Base-by-base conservation (phyloP, 2,797 vertebrate species). In the Buceros bicornis region DNA sequence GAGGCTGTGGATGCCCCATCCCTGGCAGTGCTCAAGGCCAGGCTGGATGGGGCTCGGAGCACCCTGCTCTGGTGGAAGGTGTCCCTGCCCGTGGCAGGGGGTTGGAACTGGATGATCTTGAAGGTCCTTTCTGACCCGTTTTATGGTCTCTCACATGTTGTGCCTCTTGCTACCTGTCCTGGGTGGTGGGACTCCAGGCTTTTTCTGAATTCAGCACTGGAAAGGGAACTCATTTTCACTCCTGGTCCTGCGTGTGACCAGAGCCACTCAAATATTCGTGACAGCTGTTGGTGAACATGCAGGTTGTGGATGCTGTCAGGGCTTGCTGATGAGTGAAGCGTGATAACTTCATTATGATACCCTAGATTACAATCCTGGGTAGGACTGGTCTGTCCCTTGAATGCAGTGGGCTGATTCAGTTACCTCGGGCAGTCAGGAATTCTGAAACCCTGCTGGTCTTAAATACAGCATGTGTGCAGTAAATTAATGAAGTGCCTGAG, bases 381-480 rank as follows among this genome's bases (percentile, higher is more conserved):
- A 31, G 8, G 21, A 25, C n/a, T n/a, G 4, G 24, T 61, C 11
- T 45, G 5, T 66, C 17, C 48, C 21, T 3, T 16, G 29, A 57
- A 5, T 10, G 2, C 8, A 20, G 6, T 9, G 29, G 7, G 1
- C 50, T 77, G 33, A 3, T 69, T 51, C 18, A 8, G 42, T 35
- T 82, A 16, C 25, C 11, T 33, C 25, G 69, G 62, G 6, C 37
- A 28, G 48, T 72, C 10, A 10, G 47, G 45, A 83, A 7, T 71
- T 43, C 29, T 64, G 40, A 56, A 74, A 35, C 54, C 5, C 0
- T 17, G 3, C 24, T 11, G 16, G 19, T 93, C 78, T 54, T 37
- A 51, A 33, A 4, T 11, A 11, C 1, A n/a, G 4, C 20, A 0
- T 8, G 6, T 13, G 4, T 57, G 31, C 24, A 45, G 21, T 13